These are phyloP conservation scores for Hydrolagus affinis DNA, from an alignment of 2,113 vertebrate genomes.

Conservation along the genomic window DNA sequence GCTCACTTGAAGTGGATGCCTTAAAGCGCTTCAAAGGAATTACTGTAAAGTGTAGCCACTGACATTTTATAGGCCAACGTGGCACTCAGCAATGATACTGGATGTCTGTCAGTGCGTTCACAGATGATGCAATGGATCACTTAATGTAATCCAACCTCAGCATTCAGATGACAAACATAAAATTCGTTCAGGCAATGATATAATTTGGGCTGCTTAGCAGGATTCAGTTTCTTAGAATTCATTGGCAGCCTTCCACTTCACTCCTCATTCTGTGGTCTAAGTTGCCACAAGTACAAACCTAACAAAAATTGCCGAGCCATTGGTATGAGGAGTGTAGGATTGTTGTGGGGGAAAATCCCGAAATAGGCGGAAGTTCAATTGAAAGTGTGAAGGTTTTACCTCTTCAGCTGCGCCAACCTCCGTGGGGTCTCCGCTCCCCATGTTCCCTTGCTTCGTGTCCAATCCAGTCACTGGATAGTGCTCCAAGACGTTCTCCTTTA, in stretches of 20 bases:
- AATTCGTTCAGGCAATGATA: background rate
- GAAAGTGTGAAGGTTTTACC: no score
- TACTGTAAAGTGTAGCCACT: no score
- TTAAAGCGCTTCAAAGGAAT: no score
- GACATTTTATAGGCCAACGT: no score
- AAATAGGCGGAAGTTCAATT: background rate
- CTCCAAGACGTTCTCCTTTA: no score
- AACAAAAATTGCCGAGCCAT: no score
- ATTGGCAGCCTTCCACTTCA: background rate
- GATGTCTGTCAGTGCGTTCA: no score
- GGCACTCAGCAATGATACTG: background rate
- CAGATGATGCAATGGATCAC: background rate
- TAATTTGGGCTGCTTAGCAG: background rate
- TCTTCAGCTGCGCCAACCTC: no score
- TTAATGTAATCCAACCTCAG: background rate
- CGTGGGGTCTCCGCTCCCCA: no score
- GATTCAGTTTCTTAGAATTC: background rate
- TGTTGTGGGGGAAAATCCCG: background rate
- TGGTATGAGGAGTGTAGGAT: background rate
- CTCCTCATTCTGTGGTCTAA: background rate
- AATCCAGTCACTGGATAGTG: no score
- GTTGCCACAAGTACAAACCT: background rate
- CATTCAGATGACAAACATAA: constrained; percentile 10
- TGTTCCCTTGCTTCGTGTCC: no score
- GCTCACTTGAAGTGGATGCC: no score